Conservation (phyloP, 2,113 vertebrate genomes). For the Bothrops jararaca region DNA sequence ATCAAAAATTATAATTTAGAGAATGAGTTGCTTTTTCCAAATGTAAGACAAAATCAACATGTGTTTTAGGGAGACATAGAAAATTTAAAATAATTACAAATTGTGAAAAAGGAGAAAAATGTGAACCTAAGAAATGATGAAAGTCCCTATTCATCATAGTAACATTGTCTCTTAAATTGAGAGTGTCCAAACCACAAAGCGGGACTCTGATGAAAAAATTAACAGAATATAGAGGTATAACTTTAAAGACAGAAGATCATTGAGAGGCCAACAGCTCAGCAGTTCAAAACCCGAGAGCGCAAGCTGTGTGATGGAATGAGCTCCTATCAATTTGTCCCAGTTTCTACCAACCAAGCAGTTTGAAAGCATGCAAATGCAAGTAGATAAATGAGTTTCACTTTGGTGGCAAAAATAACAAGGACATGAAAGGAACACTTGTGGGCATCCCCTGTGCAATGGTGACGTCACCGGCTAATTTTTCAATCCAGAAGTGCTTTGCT, state of each 20-base stretch:
- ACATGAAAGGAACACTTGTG: not conserved
- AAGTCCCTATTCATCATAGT: not conserved
- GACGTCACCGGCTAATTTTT: not conserved
- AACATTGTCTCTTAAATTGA: not conserved
- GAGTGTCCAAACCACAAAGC: not conserved
- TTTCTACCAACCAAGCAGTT: not conserved
- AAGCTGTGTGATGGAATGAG: not conserved
- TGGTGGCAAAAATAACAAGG: not conserved
- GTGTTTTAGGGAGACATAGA: not conserved
- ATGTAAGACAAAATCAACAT: not conserved
- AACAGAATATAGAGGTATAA: not conserved
- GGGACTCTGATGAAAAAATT: not conserved
- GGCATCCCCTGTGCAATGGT: not conserved
- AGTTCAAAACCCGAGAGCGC: not conserved
- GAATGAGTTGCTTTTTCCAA: constrained; percentile 6
- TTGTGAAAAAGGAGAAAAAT: not conserved
- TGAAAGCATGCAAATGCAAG: not conserved
- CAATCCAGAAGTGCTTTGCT: not conserved
- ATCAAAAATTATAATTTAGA: constrained; percentile 3
- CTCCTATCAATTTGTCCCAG: not conserved
- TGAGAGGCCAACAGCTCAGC: not conserved
- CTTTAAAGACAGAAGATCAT: not conserved
- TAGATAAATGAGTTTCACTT: not conserved
- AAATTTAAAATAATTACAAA: constrained; percentile 3
- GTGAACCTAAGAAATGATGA: not conserved